phyloP scores from a whole-genome alignment of 2,888 invertebrate species.

The Pachymerium ferrugineum region DNA sequence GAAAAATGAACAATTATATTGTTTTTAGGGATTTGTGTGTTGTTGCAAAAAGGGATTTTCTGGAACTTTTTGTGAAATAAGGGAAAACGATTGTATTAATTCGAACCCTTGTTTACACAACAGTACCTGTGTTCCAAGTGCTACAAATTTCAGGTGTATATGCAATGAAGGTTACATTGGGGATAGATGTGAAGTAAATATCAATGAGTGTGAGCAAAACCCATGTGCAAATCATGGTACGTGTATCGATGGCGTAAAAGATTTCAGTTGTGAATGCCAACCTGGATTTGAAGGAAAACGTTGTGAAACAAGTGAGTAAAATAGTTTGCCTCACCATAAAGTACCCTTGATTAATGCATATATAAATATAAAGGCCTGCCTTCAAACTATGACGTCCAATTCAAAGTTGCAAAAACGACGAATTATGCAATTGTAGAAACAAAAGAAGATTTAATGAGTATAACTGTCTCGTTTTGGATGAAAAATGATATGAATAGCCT shows the following conservation, averaged over 20 bases:
- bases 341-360: neutral
- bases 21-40: neutral
- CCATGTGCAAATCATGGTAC: slow-evolving; percentile 42
- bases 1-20: neutral
- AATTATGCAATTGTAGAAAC: neutral
- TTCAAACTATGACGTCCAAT: neutral
- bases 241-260: slow-evolving; percentile 39
- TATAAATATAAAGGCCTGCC: neutral
- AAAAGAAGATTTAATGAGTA: slow-evolving; percentile 42
- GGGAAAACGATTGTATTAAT: slow-evolving; percentile 86
- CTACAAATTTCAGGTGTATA: slow-evolving; percentile 49
- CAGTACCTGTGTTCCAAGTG: slow-evolving; percentile 44
- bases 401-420: neutral
- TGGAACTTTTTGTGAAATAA: slow-evolving; percentile 86
- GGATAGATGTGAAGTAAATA: slow-evolving; percentile 49
- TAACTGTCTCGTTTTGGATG: slow-evolving; percentile 63
- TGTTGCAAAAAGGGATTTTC: slow-evolving; percentile 35
- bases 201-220: slow-evolving; percentile 50
- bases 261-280: slow-evolving; percentile 40
- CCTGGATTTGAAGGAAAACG: slow-evolving; percentile 38
- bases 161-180: slow-evolving; percentile 57
- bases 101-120: slow-evolving; percentile 62
- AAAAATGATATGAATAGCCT: slow-evolving; percentile 57
- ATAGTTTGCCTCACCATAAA: neutral
- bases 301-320: neutral